These are phyloP conservation scores for Malurus alboscapulatus DNA, from an alignment of 2,113 vertebrate species.

Conservation along the genomic window DNA sequence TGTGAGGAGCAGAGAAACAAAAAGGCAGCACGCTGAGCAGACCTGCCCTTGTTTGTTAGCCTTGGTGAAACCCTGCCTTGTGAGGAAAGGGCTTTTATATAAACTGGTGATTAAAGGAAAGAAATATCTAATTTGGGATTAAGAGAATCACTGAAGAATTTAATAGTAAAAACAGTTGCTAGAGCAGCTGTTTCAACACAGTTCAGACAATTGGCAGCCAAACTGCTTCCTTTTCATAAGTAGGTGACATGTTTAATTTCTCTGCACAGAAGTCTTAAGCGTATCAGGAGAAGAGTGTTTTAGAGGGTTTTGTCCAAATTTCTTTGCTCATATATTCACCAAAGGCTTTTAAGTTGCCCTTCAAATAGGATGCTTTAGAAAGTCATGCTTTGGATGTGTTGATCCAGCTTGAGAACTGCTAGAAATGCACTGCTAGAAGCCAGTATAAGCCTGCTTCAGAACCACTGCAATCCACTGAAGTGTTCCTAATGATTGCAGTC, in stretches of 20 bases:
- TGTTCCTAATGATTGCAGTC: background rate
- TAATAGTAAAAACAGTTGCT: conserved; percentile 36
- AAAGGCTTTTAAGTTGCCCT: background rate
- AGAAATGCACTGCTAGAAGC: background rate
- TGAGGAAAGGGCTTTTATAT: conserved; percentile 12
- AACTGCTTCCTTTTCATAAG: conserved; percentile 18
- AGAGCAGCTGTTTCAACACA: conserved; percentile 52
- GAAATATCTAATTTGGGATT: conserved; percentile 46
- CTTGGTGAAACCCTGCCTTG: conserved; percentile 9
- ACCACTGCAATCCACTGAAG: background rate
- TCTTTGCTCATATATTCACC: background rate
- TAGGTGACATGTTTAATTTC: conserved; percentile 66
- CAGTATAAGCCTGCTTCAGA: background rate
- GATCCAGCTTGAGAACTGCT: background rate
- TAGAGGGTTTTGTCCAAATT: background rate
- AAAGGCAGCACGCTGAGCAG: background rate
- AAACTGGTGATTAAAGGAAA: conserved; percentile 41
- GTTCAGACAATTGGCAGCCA: conserved; percentile 21
- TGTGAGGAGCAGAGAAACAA: background rate
- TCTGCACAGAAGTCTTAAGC: conserved; percentile 35
- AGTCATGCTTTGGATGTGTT: background rate
- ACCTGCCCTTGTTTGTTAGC: background rate
- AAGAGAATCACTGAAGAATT: conserved; percentile 39
- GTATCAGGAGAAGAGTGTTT: conserved; percentile 50
- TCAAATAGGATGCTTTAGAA: background rate